Evolutionary conservation across 2,797 vertebrate genomes (phyloP).

Genomic region (Glossophaga mutica): DNA sequence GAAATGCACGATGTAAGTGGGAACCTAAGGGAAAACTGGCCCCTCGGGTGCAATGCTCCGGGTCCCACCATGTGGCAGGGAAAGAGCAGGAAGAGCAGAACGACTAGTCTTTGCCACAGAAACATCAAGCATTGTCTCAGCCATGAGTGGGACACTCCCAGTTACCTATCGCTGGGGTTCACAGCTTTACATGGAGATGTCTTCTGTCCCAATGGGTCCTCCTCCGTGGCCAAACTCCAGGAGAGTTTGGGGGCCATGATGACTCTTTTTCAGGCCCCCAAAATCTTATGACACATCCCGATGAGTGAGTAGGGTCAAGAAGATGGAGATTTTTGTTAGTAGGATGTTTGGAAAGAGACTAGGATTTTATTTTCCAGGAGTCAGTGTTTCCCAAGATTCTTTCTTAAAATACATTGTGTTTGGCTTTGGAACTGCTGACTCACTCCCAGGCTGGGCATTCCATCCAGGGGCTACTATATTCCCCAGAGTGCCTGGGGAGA

Average conservation of each 20-base stretch:
- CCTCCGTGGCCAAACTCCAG: neutral
- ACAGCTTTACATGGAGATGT: neutral
- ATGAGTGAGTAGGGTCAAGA: neutral
- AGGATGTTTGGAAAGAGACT: constrained; percentile 53
- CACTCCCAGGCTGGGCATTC: neutral
- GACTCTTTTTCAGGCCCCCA: neutral
- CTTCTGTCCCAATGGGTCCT: neutral
- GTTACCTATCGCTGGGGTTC: neutral
- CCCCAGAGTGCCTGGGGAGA: constrained; percentile 20
- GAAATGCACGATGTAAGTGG: neutral
- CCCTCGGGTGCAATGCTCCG: neutral
- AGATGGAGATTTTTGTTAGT: constrained; percentile 40
- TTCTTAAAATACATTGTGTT: constrained; percentile 58
- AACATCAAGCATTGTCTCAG: neutral
- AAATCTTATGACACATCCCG: neutral
- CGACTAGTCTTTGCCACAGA: rapidly evolving
- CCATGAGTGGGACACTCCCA: neutral
- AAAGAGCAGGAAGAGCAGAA: neutral
- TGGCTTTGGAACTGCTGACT: constrained; percentile 52
- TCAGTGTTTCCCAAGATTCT: constrained; percentile 39
- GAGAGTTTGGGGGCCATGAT: neutral
- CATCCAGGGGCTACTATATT: constrained; percentile 32
- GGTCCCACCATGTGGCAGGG: neutral
- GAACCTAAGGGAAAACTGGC: neutral
- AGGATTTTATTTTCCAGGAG: neutral